These are phyloP conservation scores for Drosophila ananassae DNA, from an alignment of 1,140 invertebrate species.

Conservation along the genomic window DNA sequence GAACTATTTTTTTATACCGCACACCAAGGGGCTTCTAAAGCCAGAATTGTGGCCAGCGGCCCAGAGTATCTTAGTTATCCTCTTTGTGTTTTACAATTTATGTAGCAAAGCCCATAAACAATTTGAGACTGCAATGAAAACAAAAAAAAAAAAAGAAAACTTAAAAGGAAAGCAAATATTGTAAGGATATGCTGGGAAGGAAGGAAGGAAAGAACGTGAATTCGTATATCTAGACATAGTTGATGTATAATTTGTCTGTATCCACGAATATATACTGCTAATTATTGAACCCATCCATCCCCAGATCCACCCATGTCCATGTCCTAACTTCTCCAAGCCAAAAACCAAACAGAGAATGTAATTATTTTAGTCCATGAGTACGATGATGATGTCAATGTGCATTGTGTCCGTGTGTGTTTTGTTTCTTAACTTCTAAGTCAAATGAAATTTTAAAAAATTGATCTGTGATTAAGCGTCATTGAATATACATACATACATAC, in stretches of 20 bases:
- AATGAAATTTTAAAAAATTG: slow-evolving; percentile 81
- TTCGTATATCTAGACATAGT: slow-evolving; percentile 41
- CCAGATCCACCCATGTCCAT: slow-evolving; percentile 11
- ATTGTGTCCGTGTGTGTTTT: slow-evolving; percentile 42
- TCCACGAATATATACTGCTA: slow-evolving; percentile 3
- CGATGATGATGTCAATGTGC: slow-evolving; percentile 6
- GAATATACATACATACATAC: slow-evolving; percentile 66
- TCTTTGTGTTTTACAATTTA: slow-evolving; percentile 22
- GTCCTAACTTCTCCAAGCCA: slow-evolving; percentile 41
- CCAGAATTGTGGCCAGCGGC: slow-evolving; percentile 28
- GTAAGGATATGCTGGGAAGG: slow-evolving; percentile 29
- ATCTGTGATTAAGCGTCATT: slow-evolving; percentile 82
- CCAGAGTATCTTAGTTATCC: slow-evolving; percentile 15
- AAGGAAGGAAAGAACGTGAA: neutral
- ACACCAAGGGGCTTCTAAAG: slow-evolving; percentile 48
- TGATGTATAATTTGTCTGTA: slow-evolving; percentile 43
- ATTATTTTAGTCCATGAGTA: slow-evolving; percentile 36
- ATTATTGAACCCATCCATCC: slow-evolving; percentile 5
- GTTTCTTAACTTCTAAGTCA: slow-evolving; percentile 82
- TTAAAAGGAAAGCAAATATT: slow-evolving; percentile 35
- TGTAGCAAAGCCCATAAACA: slow-evolving; percentile 70
- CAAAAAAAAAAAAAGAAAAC: slow-evolving; percentile 10
- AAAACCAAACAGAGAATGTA: slow-evolving; percentile 43
- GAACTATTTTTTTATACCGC: slow-evolving; percentile 55
- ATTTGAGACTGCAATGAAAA: slow-evolving; percentile 74